phyloP scores from a whole-genome alignment of 1,140 invertebrate species.

The Euschistus heros region DNA sequence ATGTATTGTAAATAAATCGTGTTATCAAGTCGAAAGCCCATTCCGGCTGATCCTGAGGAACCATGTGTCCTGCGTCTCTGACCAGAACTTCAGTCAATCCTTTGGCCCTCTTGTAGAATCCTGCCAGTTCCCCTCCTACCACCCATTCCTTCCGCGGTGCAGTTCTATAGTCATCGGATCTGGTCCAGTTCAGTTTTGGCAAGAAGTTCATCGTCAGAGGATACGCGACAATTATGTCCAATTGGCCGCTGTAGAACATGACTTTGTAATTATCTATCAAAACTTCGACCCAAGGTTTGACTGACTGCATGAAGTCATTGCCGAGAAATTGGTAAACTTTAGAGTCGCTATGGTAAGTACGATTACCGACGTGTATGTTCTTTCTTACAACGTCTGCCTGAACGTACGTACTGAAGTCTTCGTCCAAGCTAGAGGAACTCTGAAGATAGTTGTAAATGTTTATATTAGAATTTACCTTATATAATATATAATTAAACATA shows the following conservation, averaged over 20 bases:
- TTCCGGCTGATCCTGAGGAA: constrained; percentile 68
- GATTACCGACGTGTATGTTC: constrained; percentile 73
- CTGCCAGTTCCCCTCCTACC: too few species aligned
- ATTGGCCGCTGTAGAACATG: constrained; percentile 60
- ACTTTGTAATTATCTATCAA: constrained; percentile 55
- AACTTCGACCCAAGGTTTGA: constrained; percentile 58
- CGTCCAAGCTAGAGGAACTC: constrained; percentile 7
- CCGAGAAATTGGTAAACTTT: constrained; percentile 57
- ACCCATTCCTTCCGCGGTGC: too few species aligned
- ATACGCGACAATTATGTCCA: constrained; percentile 80
- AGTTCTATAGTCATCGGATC: too few species aligned
- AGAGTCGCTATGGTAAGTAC: constrained; percentile 36
- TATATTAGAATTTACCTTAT: constrained; percentile 20
- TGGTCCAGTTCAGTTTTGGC: too few species aligned
- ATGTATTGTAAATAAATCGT: constrained; percentile 55
- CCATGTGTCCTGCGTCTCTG: too few species aligned
- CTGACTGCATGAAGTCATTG: constrained; percentile 69
- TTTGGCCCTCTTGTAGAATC: too few species aligned
- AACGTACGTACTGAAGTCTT: constrained; percentile 43
- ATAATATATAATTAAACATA: too few species aligned
- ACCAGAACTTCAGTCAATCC: too few species aligned
- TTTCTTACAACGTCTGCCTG: constrained; percentile 48
- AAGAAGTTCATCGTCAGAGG: too few species aligned
- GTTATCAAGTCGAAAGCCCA: constrained; percentile 66
- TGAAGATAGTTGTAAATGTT: constrained; percentile 49